These are phyloP conservation scores for Rotaria socialis DNA, from an alignment of 2,888 invertebrate genomes.

Conservation along the genomic window DNA sequence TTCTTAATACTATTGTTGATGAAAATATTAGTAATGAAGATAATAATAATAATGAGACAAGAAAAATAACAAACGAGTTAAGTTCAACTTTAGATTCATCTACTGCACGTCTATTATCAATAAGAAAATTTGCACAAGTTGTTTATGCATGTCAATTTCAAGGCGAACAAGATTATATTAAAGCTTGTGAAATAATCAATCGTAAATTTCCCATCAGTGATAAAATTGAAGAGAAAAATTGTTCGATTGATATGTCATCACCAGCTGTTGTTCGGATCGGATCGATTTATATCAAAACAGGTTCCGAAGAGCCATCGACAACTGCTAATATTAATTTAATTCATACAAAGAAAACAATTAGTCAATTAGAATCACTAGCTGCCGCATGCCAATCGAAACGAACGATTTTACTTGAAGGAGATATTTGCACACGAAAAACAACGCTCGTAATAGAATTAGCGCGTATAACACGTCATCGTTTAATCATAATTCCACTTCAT, in stretches of 20 bases:
- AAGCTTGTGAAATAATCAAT: no score
- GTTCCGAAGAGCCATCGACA: not conserved
- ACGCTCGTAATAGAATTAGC: not conserved
- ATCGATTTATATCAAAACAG: not conserved
- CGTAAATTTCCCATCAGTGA: no score
- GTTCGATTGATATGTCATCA: not conserved
- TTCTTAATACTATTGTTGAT: no score
- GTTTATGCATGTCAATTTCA: slow-evolving; percentile 6
- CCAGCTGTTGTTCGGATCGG: not conserved
- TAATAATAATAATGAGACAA: no score
- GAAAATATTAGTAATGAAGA: no score
- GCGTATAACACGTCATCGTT: not conserved
- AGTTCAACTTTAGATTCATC: no score
- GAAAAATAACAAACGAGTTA: no score
- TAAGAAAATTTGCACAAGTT: slow-evolving; percentile 11
- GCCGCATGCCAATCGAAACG: slow-evolving; percentile 6
- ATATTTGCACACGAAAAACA: not conserved
- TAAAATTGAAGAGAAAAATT: no score
- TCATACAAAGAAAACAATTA: not conserved
- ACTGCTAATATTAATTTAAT: not conserved
- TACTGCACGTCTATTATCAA: not conserved
- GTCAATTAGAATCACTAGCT: not conserved
- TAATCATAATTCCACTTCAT: not conserved
- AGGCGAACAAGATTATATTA: not conserved
- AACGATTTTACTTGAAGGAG: not conserved